Percentiles rank a stretch among this genome's conserved stretches.
Conservation (phyloP, 2,888 invertebrate species). For the Platycheirus rosarum region DNA sequence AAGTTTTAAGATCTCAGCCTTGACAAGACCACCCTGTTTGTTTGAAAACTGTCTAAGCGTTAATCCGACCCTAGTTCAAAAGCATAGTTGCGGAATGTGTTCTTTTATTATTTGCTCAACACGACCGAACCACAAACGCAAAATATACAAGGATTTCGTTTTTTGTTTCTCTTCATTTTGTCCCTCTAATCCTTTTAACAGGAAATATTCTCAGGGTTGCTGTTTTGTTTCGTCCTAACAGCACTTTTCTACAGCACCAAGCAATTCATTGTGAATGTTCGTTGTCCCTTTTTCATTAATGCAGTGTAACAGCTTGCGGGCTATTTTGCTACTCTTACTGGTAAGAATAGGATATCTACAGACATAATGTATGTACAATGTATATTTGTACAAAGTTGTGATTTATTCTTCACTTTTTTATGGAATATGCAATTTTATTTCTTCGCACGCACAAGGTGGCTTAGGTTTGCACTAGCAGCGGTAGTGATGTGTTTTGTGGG, state of each 20-base stretch:
- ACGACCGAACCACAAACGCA: conserved; percentile 1
- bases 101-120: neutral
- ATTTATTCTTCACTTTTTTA: too few relatives aligned
- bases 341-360: neutral
- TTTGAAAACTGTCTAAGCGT: conserved; percentile 3
- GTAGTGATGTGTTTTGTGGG: too few relatives aligned
- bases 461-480: too few relatives aligned
- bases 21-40: too few relatives aligned
- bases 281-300: conserved; percentile 35
- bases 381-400: too few relatives aligned
- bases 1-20: too few relatives aligned
- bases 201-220: neutral
- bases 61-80: conserved; percentile 22
- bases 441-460: too few relatives aligned
- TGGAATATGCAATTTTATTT: too few relatives aligned
- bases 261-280: conserved; percentile 16
- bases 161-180: conserved; percentile 51
- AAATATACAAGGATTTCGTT: conserved; percentile 33
- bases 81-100: conserved; percentile 13
- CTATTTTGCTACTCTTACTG: neutral
- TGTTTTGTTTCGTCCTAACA: conserved; percentile 5
- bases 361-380: too few relatives aligned
- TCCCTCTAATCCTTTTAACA: conserved; percentile 50
- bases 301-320: conserved; percentile 35
- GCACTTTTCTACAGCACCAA: neutral